Conservation (phyloP, 2,113 vertebrate genomes). For the Barnardius zonarius region DNA sequence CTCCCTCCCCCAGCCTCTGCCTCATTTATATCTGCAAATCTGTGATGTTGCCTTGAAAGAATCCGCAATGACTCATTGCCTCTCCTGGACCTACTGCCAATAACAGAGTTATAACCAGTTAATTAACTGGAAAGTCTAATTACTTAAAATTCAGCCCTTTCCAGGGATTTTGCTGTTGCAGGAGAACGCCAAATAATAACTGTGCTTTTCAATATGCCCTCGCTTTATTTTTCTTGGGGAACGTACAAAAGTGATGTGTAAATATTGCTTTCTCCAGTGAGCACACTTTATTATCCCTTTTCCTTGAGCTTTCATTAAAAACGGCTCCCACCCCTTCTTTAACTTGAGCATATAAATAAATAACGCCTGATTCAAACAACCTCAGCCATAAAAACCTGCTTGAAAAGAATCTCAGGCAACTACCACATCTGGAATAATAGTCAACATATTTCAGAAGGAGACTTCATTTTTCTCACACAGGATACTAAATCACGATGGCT, state of each 20-base stretch:
- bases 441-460: slow-evolving; percentile 59
- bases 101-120: slow-evolving; percentile 28
- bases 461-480: slow-evolving; percentile 62
- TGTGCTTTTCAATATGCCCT: not conserved
- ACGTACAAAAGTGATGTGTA: slow-evolving; percentile 40
- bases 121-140: slow-evolving; percentile 61
- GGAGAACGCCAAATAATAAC: slow-evolving; percentile 46
- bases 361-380: slow-evolving; percentile 50
- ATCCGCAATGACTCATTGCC: slow-evolving; percentile 6
- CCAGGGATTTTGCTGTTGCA: slow-evolving; percentile 29
- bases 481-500: slow-evolving; percentile 52
- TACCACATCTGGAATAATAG: slow-evolving; percentile 73
- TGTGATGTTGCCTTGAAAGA: slow-evolving; percentile 10
- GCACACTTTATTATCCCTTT: slow-evolving; percentile 56
- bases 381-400: slow-evolving; percentile 55
- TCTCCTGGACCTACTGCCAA: slow-evolving; percentile 36
- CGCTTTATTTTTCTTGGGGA: slow-evolving; percentile 48
- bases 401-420: slow-evolving; percentile 63
- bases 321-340: slow-evolving; percentile 6
- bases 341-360: slow-evolving; percentile 64
- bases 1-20: not conserved
- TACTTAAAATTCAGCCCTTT: slow-evolving; percentile 44
- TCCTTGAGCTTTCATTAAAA: slow-evolving; percentile 65
- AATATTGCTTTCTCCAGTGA: slow-evolving; percentile 58
- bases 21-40: slow-evolving; percentile 4